Conservation (phyloP, 2,888 invertebrate species). For the Endomychus coccineus region DNA sequence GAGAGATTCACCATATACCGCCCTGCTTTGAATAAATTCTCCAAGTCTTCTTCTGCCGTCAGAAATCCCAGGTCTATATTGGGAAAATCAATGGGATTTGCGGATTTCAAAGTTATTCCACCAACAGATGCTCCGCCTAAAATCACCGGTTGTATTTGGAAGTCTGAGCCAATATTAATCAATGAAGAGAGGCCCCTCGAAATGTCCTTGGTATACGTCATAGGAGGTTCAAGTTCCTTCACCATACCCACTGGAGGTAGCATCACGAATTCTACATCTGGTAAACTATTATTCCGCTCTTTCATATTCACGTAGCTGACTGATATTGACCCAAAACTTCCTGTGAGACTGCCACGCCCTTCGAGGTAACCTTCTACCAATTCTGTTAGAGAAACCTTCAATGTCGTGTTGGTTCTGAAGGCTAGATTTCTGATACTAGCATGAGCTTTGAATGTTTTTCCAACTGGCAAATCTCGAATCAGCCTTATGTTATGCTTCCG, state of each 20-base stretch:
- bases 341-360: constrained; percentile 23
- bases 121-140: constrained; percentile 31
- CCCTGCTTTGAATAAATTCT: constrained; percentile 49
- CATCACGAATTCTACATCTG: constrained; percentile 12
- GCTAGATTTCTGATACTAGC: constrained; percentile 23
- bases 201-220: background rate
- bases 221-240: constrained; percentile 5
- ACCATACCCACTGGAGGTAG: too few species aligned
- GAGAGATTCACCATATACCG: constrained; percentile 31
- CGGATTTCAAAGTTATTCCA: constrained; percentile 27
- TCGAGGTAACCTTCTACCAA: constrained; percentile 21
- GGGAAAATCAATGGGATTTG: constrained; percentile 30
- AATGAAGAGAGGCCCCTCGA: background rate
- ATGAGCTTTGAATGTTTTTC: constrained; percentile 28
- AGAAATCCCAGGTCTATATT: constrained; percentile 28
- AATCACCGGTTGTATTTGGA: constrained; percentile 15
- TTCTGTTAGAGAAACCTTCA: constrained; percentile 8
- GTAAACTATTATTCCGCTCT: background rate
- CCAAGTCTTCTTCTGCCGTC: constrained; percentile 48
- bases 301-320: constrained; percentile 10
- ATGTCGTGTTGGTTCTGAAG: constrained; percentile 17
- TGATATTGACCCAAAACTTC: constrained; percentile 7
- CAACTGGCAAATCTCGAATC: constrained; percentile 27
- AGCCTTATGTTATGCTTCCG: constrained; percentile 22
- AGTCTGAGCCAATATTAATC: constrained; percentile 2